Conservation (phyloP, 2,797 vertebrate species). For the Poeciliopsis presidionis region DNA sequence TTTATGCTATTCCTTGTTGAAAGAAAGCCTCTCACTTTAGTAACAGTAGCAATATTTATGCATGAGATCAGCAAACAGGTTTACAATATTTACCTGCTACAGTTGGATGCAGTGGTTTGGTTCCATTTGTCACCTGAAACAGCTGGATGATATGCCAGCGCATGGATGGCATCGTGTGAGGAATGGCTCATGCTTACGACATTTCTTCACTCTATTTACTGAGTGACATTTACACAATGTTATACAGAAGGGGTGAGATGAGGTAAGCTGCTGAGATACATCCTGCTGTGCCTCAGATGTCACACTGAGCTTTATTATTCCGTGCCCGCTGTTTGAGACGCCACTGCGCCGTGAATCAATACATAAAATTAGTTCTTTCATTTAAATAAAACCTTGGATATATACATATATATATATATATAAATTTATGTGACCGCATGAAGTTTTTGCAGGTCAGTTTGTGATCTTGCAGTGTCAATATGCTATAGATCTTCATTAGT, state of each 20-base stretch:
- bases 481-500: neutral
- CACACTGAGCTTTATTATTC: slow-evolving; percentile 46
- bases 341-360: slow-evolving; percentile 30
- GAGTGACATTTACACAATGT: slow-evolving; percentile 60
- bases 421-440: neutral
- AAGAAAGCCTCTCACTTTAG: slow-evolving; percentile 58
- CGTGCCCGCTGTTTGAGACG: slow-evolving; percentile 19
- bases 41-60: slow-evolving; percentile 70
- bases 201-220: slow-evolving; percentile 51
- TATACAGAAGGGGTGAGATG: slow-evolving; percentile 52
- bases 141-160: slow-evolving; percentile 42
- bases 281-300: slow-evolving; percentile 41
- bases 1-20: slow-evolving; percentile 68
- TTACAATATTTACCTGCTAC: slow-evolving; percentile 52
- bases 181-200: slow-evolving; percentile 45
- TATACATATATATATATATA: too few species aligned
- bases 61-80: slow-evolving; percentile 62
- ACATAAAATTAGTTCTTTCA: slow-evolving; percentile 18
- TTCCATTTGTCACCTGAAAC: slow-evolving; percentile 65
- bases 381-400: slow-evolving; percentile 25
- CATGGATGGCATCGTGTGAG: slow-evolving; percentile 18
- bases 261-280: slow-evolving; percentile 52
- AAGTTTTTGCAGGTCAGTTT: slow-evolving; percentile 6
- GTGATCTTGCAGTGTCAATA: neutral
- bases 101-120: slow-evolving; percentile 52